A percentile compares a stretch with the other conserved stretches of the same genome.
phyloP scores from a whole-genome alignment of 2,888 invertebrate species.

The Dasysyrphus tricinctus region DNA sequence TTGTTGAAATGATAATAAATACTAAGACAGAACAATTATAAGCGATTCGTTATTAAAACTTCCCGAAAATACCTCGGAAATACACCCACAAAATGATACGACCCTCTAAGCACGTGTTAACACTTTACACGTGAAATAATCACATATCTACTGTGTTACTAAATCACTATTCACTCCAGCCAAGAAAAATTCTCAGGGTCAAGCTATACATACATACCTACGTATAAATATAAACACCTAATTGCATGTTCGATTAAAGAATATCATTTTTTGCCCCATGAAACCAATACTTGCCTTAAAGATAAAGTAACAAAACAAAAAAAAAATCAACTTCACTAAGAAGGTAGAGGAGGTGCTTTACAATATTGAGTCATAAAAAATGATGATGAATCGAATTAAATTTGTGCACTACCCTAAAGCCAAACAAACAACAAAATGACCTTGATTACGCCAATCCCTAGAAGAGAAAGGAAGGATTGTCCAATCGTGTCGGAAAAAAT shows the following conservation, averaged over 20 bases:
- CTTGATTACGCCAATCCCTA: conserved; percentile 33
- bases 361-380: conserved; percentile 32
- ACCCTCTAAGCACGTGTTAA: too few relatives aligned
- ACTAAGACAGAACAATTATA: too few relatives aligned
- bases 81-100: not conserved
- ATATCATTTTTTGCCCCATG: not conserved
- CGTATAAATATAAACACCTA: not conserved
- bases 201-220: not conserved
- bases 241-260: not conserved
- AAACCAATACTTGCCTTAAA: not conserved
- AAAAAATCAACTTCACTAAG: not conserved
- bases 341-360: not conserved
- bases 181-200: not conserved
- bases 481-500: conserved; percentile 41
- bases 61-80: too few relatives aligned
- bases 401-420: conserved; percentile 34
- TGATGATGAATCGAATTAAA: conserved; percentile 33
- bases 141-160: not conserved
- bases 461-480: conserved; percentile 45
- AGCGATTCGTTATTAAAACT: too few relatives aligned
- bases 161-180: not conserved
- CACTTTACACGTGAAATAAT: not conserved
- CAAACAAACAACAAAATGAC: conserved; percentile 22
- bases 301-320: not conserved
- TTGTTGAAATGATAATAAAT: too few relatives aligned